Percentiles rank a stretch among this genome's conserved stretches.
Evolutionary conservation across 2,113 vertebrate species (phyloP).

Genomic region (Pteronura brasiliensis): DNA sequence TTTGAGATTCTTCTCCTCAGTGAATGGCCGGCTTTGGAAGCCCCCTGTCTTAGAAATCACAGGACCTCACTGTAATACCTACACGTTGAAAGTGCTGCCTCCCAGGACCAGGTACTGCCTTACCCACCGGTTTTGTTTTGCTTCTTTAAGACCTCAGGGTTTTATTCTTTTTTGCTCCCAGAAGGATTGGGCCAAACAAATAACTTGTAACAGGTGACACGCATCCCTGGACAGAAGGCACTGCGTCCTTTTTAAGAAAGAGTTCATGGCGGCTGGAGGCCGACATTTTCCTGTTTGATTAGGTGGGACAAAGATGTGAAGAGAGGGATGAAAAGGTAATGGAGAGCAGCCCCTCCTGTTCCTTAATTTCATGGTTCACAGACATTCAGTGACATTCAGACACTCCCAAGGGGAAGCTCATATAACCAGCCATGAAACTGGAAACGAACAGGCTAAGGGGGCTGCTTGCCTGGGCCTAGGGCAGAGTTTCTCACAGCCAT

Average conservation of each 20-base stretch:
- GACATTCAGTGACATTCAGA: slow-evolving; percentile 58
- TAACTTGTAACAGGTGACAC: neutral
- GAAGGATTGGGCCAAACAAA: slow-evolving; percentile 4
- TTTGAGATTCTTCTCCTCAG: neutral
- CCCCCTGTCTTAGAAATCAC: neutral
- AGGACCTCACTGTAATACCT: neutral
- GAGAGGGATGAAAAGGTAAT: neutral
- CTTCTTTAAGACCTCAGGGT: neutral
- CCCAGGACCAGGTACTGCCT: neutral
- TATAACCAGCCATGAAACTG: slow-evolving; percentile 46
- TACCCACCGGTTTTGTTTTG: neutral
- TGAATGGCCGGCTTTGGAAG: neutral
- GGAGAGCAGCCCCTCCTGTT: neutral
- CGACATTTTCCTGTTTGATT: neutral
- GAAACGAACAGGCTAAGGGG: neutral
- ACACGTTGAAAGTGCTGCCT: neutral
- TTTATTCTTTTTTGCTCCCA: neutral
- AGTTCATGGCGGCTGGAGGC: neutral
- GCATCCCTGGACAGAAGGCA: neutral
- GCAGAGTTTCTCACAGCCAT: neutral
- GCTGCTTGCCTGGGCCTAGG: neutral
- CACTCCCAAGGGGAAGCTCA: slow-evolving; percentile 50
- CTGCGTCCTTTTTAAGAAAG: neutral
- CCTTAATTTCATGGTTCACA: slow-evolving; percentile 60
- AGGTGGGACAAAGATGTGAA: neutral